Base-by-base conservation (phyloP, 2,113 vertebrate species). In the Saccopteryx bilineata region DNA sequence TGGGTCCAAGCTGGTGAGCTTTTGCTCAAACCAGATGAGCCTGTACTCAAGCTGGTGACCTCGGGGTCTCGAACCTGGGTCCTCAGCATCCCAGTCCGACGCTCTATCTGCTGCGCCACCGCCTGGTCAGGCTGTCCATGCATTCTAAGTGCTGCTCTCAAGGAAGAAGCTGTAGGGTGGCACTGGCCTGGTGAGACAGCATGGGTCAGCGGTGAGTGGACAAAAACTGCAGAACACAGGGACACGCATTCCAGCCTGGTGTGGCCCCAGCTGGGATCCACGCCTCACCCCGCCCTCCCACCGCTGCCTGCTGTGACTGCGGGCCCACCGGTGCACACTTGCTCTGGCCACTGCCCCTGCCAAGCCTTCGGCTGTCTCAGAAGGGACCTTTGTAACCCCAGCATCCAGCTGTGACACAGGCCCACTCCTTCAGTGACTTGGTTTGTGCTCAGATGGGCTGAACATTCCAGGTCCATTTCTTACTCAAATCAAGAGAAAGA, bases 251-350 rank as follows among this genome's bases (percentile, higher is more conserved):
- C 26, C 9, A 4, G 13, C 18, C 65, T 26, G 9, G 24, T 2
- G 26, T 19, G 54, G 26, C 68, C 85, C 68, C 56, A 2, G 5
- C 69, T 9, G 39, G 21, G 56, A 46, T 26, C 33, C 33, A 0
- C 0, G 31, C n/a, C 83, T 11, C 50, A 6, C 24, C 24, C 24
- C 61, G 8, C 26, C 52, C 23, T 7, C 15, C 83, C 2, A 0
- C 21, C n/a, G 39, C 54, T 21, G 54, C 5, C 7, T 0, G 4
- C 69, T 23, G 17, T 1, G 48, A 50, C n/a, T 65, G 5, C 52
- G 4, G 4, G 24, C n/a, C 69, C 5, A 5, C 7, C 2, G 0
- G 9, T 8, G 24, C 9, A 0, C 23, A 26, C 14, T n/a, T 63
- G 39, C 8, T 75, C 46, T 1, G 17, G 28, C 12, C 39, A 12